phyloP scores from a whole-genome alignment of 2,797 vertebrate genomes.

The Acridotheres tristis region DNA sequence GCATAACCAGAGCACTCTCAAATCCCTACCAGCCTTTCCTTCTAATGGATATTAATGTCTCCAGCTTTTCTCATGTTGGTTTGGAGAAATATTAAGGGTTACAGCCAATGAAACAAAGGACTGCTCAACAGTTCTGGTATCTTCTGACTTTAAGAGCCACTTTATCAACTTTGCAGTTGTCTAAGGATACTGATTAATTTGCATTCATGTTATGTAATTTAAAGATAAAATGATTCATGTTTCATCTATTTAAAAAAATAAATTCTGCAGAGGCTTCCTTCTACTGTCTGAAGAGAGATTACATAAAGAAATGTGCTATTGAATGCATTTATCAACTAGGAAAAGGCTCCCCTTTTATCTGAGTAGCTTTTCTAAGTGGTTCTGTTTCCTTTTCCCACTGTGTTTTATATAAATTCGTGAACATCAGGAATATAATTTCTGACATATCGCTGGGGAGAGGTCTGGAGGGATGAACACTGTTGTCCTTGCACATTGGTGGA shows the following conservation, averaged over 20 bases:
- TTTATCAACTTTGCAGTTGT: neutral
- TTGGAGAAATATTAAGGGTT: neutral
- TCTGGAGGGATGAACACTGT: neutral
- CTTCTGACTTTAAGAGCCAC: neutral
- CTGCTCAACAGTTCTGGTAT: neutral
- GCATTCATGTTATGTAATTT: neutral
- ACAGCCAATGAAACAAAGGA: neutral
- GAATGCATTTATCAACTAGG: neutral
- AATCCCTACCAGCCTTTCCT: neutral
- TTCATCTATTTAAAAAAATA: neutral
- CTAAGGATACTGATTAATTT: constrained; percentile 2
- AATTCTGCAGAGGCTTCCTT: neutral
- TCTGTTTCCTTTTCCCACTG: neutral
- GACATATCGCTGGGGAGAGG: neutral
- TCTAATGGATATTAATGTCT: neutral
- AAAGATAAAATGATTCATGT: neutral
- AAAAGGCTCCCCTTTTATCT: neutral
- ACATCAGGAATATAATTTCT: neutral
- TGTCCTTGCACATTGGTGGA: neutral
- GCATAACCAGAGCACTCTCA: neutral
- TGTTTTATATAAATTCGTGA: neutral
- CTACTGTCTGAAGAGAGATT: neutral
- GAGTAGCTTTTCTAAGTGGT: neutral
- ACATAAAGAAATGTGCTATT: neutral
- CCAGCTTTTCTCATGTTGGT: neutral